Percentiles rank a stretch among this genome's conserved stretches.
Conservation (phyloP, 2,888 invertebrate genomes). For the Netelia inedita region DNA sequence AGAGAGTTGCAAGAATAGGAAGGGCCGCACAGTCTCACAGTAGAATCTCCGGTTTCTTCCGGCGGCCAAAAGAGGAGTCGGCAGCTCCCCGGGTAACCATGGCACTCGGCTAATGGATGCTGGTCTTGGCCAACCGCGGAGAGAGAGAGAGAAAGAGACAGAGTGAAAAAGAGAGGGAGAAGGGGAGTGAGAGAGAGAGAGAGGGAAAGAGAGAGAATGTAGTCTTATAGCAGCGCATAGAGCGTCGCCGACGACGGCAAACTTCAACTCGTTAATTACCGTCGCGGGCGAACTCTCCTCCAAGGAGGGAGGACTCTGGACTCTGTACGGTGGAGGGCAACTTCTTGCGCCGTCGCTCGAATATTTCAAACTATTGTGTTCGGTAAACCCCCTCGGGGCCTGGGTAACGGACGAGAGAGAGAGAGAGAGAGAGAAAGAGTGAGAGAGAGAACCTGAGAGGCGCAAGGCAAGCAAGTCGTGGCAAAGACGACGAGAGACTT, state of each 20-base stretch:
- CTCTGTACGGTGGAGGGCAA: conserved; percentile 75
- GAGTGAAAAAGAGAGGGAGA: conserved; percentile 27
- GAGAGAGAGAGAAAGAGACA: conserved; percentile 7
- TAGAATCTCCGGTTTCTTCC: conserved; percentile 76
- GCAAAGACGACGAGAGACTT: conserved; percentile 55
- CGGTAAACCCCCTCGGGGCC: conserved; percentile 83
- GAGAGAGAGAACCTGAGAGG: conserved; percentile 39
- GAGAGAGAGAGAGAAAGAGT: conserved; percentile 58
- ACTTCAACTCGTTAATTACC: conserved; percentile 86
- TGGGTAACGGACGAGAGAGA: conserved; percentile 73
- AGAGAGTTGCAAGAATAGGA: conserved; percentile 63
- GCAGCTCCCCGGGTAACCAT: conserved; percentile 74
- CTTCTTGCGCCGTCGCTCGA: conserved; percentile 81
- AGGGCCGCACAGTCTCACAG: conserved; percentile 70
- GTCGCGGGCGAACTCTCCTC: conserved; percentile 77
- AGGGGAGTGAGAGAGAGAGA: conserved; percentile 36
- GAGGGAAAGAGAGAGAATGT: conserved; percentile 32
- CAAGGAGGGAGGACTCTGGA: conserved; percentile 21
- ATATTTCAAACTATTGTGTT: conserved; percentile 85
- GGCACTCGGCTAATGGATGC: conserved; percentile 85
- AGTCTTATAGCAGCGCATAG: conserved; percentile 66
- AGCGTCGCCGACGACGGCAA: conserved; percentile 81
- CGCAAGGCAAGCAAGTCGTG: conserved; percentile 47
- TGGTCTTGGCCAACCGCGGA: conserved; percentile 61
- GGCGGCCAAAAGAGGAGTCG: conserved; percentile 81